These are phyloP conservation scores for Galerucella pusilla DNA, from an alignment of 2,888 invertebrate species.

Conservation along the genomic window DNA sequence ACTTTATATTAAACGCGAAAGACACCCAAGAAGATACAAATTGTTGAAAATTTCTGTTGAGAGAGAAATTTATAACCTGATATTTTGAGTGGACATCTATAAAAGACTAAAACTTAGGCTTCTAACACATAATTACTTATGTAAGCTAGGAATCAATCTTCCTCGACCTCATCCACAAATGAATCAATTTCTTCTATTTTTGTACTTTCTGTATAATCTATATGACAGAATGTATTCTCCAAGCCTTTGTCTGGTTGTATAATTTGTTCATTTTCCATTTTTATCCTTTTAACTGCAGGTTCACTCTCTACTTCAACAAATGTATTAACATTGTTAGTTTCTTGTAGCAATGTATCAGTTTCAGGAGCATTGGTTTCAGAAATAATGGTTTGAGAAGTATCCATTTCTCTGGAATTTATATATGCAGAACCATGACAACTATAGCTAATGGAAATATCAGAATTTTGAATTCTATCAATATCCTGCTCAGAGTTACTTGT, in stretches of 20 bases:
- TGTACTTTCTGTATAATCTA: not conserved
- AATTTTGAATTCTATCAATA: not conserved
- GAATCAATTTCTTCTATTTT: slow-evolving; percentile 30
- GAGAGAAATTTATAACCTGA: too few species aligned
- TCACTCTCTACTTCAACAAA: not conserved
- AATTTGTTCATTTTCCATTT: not conserved
- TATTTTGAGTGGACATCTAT: not conserved
- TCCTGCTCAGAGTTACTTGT: not conserved
- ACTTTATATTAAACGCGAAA: too few species aligned
- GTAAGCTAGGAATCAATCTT: slow-evolving; percentile 29
- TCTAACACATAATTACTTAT: too few species aligned
- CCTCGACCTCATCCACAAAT: slow-evolving; percentile 46
- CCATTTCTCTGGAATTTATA: too few species aligned
- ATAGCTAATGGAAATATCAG: not conserved
- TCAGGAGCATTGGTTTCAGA: not conserved
- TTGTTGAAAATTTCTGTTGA: too few species aligned
- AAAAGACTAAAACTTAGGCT: not conserved
- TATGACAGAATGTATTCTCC: not conserved
- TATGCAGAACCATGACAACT: not conserved
- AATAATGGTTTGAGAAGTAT: too few species aligned
- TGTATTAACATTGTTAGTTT: not conserved
- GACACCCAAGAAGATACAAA: too few species aligned
- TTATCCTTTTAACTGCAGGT: not conserved
- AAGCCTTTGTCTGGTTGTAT: not conserved
- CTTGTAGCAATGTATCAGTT: not conserved